phyloP scores from a whole-genome alignment of 1,140 invertebrate species.

The Drosophila neocordata region DNA sequence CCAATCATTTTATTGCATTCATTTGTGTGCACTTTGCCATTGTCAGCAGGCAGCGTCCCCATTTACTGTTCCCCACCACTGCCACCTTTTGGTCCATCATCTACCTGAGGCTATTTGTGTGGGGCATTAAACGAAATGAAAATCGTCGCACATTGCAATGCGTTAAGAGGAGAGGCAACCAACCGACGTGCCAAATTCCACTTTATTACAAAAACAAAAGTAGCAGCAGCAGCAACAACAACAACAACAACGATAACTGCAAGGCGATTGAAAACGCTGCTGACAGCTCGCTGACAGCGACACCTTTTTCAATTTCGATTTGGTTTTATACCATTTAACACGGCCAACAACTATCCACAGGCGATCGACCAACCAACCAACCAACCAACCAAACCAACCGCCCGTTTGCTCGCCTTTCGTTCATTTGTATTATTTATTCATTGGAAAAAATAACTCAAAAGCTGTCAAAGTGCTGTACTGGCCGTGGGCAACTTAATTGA shows the following conservation, averaged over 20 bases:
- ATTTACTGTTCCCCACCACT: no score
- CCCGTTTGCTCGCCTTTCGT: not conserved
- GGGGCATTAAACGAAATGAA: conserved; percentile 75
- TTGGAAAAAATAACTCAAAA: conserved; percentile 67
- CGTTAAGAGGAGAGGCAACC: conserved; percentile 56
- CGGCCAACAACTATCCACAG: conserved; percentile 30
- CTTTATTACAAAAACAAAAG: conserved; percentile 68
- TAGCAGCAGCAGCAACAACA: conserved; percentile 5
- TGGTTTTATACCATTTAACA: conserved; percentile 79
- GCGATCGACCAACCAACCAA: not conserved
- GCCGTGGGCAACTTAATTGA: conserved; percentile 55
- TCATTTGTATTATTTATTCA: conserved; percentile 59
- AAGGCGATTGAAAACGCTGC: conserved; percentile 34
- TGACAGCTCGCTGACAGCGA: conserved; percentile 64
- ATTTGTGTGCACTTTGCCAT: conserved; percentile 78
- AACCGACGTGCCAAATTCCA: conserved; percentile 77
- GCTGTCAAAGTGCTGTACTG: conserved; percentile 52
- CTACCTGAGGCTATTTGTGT: conserved; percentile 9
- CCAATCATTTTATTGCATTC: conserved; percentile 81
- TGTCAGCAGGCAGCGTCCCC: conserved; percentile 36
- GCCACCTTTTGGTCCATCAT: no score
- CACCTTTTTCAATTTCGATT: conserved; percentile 79
- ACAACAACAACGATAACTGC: not conserved
- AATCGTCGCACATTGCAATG: conserved; percentile 64
- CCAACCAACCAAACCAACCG: conserved; percentile 24